Evolutionary conservation across 2,113 vertebrate species (phyloP).

Genomic region (Colaptes auratus): DNA sequence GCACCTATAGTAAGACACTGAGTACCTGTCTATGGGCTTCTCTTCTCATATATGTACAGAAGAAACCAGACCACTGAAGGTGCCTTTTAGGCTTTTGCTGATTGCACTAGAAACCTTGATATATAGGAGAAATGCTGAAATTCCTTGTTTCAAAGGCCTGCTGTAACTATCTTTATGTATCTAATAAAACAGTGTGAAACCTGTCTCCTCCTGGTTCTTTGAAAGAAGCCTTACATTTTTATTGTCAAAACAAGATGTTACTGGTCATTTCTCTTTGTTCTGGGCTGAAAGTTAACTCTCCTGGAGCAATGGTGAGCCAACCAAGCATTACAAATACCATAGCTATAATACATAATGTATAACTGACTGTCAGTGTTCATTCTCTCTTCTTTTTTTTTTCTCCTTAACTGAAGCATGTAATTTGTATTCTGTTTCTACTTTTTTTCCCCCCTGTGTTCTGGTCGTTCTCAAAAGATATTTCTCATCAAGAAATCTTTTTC

Average conservation of each 20-base stretch:
- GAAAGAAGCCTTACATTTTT: background rate
- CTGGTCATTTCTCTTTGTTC: background rate
- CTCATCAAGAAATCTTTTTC: background rate
- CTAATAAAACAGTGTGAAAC: background rate
- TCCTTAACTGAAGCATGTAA: background rate
- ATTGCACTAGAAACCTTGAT: background rate
- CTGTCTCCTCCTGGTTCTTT: background rate
- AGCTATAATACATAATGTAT: background rate
- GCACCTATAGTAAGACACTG: background rate
- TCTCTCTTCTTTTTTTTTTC: background rate
- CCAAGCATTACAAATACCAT: background rate
- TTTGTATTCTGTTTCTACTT: background rate
- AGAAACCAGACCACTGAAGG: background rate
- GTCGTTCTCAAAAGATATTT: background rate
- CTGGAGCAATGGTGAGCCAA: background rate
- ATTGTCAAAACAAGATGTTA: background rate
- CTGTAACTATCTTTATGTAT: background rate
- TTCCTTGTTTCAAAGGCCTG: background rate
- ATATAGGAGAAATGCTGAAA: background rate
- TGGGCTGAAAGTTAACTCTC: background rate
- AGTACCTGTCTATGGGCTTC: background rate
- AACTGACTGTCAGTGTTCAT: background rate
- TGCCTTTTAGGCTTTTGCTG: background rate
- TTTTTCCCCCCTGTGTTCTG: background rate
- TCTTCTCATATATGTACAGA: background rate